These are phyloP conservation scores for Limnephilus auricula DNA, from an alignment of 2,888 invertebrate species.

Conservation along the genomic window DNA sequence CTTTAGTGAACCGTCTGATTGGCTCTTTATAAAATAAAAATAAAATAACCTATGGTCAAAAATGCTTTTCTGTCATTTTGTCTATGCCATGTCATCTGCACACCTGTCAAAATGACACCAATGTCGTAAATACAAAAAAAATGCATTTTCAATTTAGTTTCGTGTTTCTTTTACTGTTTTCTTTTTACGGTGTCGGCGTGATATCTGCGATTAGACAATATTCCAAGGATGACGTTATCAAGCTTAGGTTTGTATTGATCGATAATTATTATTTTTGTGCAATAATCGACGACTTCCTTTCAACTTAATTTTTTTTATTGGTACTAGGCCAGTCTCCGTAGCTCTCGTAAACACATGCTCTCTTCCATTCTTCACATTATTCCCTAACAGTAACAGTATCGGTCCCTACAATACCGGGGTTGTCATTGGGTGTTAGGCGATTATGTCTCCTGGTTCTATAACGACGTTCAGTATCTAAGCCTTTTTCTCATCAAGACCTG, in stretches of 20 bases:
- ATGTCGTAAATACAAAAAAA: conserved; percentile 14
- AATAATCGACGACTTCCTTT: neutral
- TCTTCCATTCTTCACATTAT: neutral
- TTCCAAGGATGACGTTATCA: conserved; percentile 78
- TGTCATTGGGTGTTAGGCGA: neutral
- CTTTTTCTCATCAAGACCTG: too few relatives aligned
- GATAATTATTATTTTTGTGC: neutral
- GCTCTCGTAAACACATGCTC: neutral
- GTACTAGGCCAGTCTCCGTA: neutral
- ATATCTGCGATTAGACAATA: conserved; percentile 73
- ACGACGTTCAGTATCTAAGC: too few relatives aligned
- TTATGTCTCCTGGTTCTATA: neutral
- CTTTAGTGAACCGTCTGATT: too few relatives aligned
- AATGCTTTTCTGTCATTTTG: neutral
- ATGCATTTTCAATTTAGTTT: conserved; percentile 48
- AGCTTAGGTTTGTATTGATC: conserved; percentile 74
- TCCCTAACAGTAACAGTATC: neutral
- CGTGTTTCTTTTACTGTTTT: conserved; percentile 67
- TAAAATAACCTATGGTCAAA: neutral
- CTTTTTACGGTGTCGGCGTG: conserved; percentile 69
- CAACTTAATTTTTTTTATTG: neutral
- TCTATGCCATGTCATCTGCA: neutral
- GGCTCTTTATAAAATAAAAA: too few relatives aligned
- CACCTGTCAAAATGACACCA: conserved; percentile 45
- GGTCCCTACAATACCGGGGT: neutral